Conservation (phyloP, 2,888 invertebrate genomes). For the Campopleginae sp. region DNA sequence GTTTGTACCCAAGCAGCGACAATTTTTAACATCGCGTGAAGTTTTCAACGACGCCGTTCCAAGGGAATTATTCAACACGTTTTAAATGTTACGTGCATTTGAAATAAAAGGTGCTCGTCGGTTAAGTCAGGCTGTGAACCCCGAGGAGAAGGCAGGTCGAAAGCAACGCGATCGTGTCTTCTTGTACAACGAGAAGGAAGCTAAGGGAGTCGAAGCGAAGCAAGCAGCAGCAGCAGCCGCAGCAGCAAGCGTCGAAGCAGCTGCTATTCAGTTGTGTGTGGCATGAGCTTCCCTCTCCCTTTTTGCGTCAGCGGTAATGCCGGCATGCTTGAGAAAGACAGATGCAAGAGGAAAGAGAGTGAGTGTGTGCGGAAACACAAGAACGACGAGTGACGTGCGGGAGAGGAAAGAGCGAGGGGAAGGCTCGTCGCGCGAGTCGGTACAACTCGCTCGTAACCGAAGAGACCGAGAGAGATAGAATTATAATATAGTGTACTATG, state of each 20-base stretch:
- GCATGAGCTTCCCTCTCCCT: conserved; percentile 22
- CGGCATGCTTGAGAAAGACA: conserved; percentile 40
- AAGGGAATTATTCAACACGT: not conserved
- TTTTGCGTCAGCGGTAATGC: conserved; percentile 55
- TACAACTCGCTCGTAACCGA: conserved; percentile 57
- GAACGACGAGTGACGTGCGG: conserved; percentile 50
- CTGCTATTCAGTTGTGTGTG: conserved; percentile 65
- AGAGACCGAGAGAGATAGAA: conserved; percentile 46
- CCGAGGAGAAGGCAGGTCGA: conserved; percentile 58
- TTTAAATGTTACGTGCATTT: conserved; percentile 1
- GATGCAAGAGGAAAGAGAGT: conserved; percentile 5
- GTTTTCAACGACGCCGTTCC: not conserved
- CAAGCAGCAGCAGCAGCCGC: too few species aligned
- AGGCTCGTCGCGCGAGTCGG: conserved; percentile 62
- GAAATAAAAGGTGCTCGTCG: conserved; percentile 10
- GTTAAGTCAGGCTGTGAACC: conserved; percentile 35
- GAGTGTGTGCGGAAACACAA: conserved; percentile 59
- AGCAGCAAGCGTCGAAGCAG: conserved; percentile 63
- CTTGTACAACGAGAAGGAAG: conserved; percentile 49
- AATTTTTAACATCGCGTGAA: not conserved
- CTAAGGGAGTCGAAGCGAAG: conserved; percentile 42
- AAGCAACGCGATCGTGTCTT: conserved; percentile 58
- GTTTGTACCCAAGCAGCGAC: not conserved
- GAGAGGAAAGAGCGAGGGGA: conserved; percentile 18
- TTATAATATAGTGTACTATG: conserved; percentile 21